Conservation (phyloP, 2,113 vertebrate species). For the Pedionomus torquatus region DNA sequence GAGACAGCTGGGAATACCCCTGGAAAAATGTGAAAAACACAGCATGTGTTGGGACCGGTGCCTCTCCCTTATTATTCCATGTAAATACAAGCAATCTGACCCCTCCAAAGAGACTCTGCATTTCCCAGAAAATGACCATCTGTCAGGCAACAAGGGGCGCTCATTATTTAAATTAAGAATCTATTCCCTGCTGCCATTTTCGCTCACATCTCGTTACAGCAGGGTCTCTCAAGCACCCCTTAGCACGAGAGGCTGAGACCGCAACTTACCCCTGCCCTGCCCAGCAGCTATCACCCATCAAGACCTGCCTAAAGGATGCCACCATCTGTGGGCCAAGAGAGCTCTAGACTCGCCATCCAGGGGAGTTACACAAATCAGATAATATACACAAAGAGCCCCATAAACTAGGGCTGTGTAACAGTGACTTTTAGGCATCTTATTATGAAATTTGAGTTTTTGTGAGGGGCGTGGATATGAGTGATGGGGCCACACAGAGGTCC, state of each 20-base stretch:
- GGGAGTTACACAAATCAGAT: not conserved
- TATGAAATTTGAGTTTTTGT: not conserved
- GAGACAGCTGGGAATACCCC: slow-evolving; percentile 65
- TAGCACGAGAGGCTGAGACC: not conserved
- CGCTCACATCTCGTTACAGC: not conserved
- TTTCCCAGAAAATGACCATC: slow-evolving; percentile 68
- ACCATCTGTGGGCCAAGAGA: not conserved
- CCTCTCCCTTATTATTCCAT: slow-evolving; percentile 63
- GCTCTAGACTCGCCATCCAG: not conserved
- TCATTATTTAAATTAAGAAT: slow-evolving; percentile 69
- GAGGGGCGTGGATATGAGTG: accelerated
- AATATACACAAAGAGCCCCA: not conserved
- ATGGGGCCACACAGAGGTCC: not conserved
- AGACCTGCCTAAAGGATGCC: not conserved
- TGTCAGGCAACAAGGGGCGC: slow-evolving; percentile 51
- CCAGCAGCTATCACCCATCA: not conserved
- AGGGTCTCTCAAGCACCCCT: not conserved
- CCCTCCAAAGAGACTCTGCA: slow-evolving; percentile 51
- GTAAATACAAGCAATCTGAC: slow-evolving; percentile 64
- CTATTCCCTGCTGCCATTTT: slow-evolving; percentile 55
- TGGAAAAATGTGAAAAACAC: slow-evolving; percentile 68
- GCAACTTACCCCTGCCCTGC: not conserved
- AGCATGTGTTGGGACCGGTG: slow-evolving; percentile 53
- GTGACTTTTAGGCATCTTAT: not conserved
- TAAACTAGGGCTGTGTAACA: not conserved